Evolutionary conservation across 2,797 vertebrate genomes (phyloP).

Genomic region (Alfaro cultratus): DNA sequence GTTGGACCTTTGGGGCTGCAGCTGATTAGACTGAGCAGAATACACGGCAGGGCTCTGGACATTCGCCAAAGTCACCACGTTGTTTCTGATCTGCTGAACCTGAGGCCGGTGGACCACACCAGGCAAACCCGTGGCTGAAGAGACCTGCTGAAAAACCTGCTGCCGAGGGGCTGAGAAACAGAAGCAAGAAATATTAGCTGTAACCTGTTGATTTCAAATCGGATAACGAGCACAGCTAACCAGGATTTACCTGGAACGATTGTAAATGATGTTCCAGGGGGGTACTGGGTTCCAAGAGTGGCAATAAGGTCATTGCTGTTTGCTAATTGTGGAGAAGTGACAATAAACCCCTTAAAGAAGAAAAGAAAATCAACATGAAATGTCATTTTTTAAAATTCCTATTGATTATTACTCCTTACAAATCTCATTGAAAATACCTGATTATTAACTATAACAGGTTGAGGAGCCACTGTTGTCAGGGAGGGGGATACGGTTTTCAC

Average conservation of each 20-base stretch:
- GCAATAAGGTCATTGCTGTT: slow-evolving; percentile 67
- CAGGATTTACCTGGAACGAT: slow-evolving; percentile 67
- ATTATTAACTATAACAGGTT: slow-evolving; percentile 75
- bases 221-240: not conserved
- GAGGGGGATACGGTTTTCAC: slow-evolving; percentile 30
- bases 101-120: slow-evolving; percentile 72
- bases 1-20: slow-evolving; percentile 39
- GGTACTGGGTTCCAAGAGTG: slow-evolving; percentile 65
- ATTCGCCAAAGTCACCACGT: slow-evolving; percentile 72
- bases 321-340: slow-evolving; percentile 63
- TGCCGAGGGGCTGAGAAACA: slow-evolving; percentile 63
- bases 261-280: slow-evolving; percentile 70
- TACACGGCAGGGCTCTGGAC: slow-evolving; percentile 68
- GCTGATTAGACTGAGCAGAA: slow-evolving; percentile 40
- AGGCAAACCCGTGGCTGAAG: slow-evolving; percentile 47
- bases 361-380: slow-evolving; percentile 7
- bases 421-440: slow-evolving; percentile 52
- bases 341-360: slow-evolving; percentile 70
- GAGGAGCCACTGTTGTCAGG: slow-evolving; percentile 72
- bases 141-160: slow-evolving; percentile 65
- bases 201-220: not conserved
- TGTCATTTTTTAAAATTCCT: not conserved
- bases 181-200: not conserved
- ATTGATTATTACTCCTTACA: not conserved
- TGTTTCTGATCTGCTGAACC: slow-evolving; percentile 75